Conservation (phyloP, 2,113 vertebrate species). For the Poeciliopsis retropinna region DNA sequence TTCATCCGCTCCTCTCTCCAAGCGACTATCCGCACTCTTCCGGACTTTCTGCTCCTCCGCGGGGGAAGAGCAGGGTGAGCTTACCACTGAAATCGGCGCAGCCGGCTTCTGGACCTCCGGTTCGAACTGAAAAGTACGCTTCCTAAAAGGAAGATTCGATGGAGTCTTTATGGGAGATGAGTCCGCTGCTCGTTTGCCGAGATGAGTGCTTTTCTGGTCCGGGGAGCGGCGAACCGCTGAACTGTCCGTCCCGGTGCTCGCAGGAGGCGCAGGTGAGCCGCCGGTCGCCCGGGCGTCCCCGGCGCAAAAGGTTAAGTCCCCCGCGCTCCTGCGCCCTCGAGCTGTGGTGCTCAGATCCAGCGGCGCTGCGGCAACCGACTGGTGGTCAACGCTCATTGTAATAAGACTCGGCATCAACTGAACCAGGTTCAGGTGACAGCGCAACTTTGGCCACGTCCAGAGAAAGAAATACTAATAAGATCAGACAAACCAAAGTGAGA, state of each 20-base stretch:
- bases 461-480: slow-evolving; percentile 10
- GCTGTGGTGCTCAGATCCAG: slow-evolving; percentile 77
- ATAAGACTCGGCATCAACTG: slow-evolving; percentile 69
- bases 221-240: background rate
- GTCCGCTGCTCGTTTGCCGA: slow-evolving; percentile 49
- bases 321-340: slow-evolving; percentile 53
- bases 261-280: slow-evolving; percentile 42
- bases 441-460: slow-evolving; percentile 1
- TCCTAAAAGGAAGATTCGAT: slow-evolving; percentile 77
- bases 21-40: background rate
- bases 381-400: slow-evolving; percentile 76
- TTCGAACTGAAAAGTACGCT: slow-evolving; percentile 67
- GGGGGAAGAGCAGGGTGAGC: background rate
- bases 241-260: slow-evolving; percentile 33
- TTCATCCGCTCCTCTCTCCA: slow-evolving; percentile 1
- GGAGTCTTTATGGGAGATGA: slow-evolving; percentile 8
- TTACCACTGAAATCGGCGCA: background rate
- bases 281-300: slow-evolving; percentile 22
- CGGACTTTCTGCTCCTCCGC: background rate
- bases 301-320: slow-evolving; percentile 21
- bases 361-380: slow-evolving; percentile 64
- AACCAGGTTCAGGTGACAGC: slow-evolving; percentile 32
- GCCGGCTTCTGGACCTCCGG: slow-evolving; percentile 32
- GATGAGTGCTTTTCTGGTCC: background rate
- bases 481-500: slow-evolving; percentile 27